Conservation (phyloP, 1,140 invertebrate species). For the Pomacea maculata region DNA sequence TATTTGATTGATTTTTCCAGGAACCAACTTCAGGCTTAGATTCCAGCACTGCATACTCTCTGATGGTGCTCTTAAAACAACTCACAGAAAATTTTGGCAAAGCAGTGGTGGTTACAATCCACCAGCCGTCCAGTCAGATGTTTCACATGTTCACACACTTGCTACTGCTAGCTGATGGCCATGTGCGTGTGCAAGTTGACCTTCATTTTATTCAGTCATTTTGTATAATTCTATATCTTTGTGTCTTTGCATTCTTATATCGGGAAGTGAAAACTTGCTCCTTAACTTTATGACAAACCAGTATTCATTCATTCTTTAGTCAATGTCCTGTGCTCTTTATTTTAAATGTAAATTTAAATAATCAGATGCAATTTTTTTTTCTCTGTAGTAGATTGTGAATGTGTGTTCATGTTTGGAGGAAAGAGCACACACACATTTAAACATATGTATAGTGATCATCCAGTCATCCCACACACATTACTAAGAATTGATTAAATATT, state of each 20-base stretch:
- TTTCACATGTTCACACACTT: constrained; percentile 88
- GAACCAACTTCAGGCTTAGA: constrained; percentile 88
- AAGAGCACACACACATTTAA: too few species aligned
- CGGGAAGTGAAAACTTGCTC: background rate
- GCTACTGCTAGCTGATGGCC: constrained; percentile 79
- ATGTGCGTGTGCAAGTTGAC: constrained; percentile 54
- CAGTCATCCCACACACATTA: too few species aligned
- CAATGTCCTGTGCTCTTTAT: too few species aligned
- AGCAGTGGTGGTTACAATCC: constrained; percentile 83
- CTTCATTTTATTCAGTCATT: background rate
- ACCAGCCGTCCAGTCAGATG: constrained; percentile 88
- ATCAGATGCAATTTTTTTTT: too few species aligned
- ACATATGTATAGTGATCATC: too few species aligned
- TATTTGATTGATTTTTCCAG: constrained; percentile 65
- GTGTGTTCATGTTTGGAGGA: too few species aligned
- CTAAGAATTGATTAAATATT: too few species aligned
- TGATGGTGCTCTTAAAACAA: constrained; percentile 79
- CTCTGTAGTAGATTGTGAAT: too few species aligned
- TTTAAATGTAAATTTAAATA: too few species aligned
- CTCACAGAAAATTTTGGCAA: constrained; percentile 81
- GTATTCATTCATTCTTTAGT: too few species aligned
- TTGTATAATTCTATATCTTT: background rate
- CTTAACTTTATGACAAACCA: too few species aligned
- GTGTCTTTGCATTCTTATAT: background rate
- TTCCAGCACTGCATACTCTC: constrained; percentile 80